Percentiles rank a stretch among this genome's conserved stretches.
These are phyloP conservation scores for Phrynocephalus guinanensis DNA, from an alignment of 2,797 vertebrate species.

Conservation along the genomic window DNA sequence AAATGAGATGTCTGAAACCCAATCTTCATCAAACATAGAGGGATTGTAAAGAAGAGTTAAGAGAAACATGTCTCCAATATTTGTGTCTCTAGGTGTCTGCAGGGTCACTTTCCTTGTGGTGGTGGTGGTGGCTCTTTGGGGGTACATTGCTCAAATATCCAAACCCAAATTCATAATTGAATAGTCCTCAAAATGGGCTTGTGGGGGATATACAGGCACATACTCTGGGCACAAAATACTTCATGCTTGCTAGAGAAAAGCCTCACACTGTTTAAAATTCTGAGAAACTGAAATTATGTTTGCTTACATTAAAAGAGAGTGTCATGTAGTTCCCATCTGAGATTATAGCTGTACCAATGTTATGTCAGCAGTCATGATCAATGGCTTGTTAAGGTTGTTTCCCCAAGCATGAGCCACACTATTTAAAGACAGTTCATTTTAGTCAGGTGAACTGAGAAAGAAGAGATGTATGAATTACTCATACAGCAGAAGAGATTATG, in stretches of 20 bases:
- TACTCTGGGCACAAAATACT: neutral
- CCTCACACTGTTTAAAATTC: neutral
- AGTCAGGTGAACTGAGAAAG: neutral
- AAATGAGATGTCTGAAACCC: no score
- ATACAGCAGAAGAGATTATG: neutral
- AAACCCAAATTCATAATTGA: neutral
- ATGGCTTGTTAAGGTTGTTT: neutral
- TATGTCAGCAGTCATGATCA: slow-evolving; percentile 13
- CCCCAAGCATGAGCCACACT: neutral
- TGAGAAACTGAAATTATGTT: slow-evolving; percentile 11
- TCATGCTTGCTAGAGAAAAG: neutral
- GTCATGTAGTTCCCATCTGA: slow-evolving; percentile 19
- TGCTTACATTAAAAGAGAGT: slow-evolving; percentile 27
- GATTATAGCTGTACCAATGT: slow-evolving; percentile 21
- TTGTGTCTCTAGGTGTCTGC: no score
- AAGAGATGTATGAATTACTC: neutral
- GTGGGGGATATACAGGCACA: neutral
- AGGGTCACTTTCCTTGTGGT: no score
- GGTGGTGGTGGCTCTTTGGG: no score
- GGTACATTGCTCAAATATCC: no score
- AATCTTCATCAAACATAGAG: no score
- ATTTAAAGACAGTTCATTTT: slow-evolving; percentile 10
- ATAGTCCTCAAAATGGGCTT: neutral
- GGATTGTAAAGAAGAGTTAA: no score
- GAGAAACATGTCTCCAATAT: no score